Evolutionary conservation across 2,113 vertebrate genomes (phyloP).

Genomic region (Uria aalge): DNA sequence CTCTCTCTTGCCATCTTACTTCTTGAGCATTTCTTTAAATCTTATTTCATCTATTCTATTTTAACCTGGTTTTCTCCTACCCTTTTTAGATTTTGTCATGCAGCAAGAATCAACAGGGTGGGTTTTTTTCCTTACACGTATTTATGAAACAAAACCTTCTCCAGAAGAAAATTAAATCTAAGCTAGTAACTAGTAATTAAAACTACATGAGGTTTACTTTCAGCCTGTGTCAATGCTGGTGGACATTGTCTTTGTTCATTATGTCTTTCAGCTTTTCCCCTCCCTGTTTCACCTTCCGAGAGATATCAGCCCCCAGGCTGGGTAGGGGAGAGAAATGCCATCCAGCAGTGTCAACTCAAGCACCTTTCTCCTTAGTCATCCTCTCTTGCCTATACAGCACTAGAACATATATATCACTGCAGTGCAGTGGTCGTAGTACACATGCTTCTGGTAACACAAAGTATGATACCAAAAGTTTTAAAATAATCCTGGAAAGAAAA

Average conservation of each 20-base stretch:
- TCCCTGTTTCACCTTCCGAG: not conserved
- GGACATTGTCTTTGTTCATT: not conserved
- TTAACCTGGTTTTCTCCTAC: not conserved
- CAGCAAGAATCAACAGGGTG: not conserved
- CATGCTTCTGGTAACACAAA: not conserved
- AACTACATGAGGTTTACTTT: not conserved
- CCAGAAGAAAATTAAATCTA: not conserved
- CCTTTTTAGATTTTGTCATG: not conserved
- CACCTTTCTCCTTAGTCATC: not conserved
- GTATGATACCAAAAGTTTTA: not conserved
- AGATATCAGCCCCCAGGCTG: not conserved
- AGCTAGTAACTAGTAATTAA: not conserved
- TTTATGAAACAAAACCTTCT: not conserved
- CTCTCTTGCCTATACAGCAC: not conserved
- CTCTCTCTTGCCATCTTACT: not conserved
- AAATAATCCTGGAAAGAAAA: not conserved
- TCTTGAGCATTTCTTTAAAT: not conserved
- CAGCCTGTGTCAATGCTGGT: not conserved
- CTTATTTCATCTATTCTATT: not conserved
- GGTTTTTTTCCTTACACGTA: fast-evolving
- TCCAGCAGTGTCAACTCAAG: not conserved
- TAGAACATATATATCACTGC: not conserved
- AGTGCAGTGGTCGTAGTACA: not conserved
- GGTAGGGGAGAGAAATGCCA: not conserved
- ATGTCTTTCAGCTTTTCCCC: not conserved